Base-by-base conservation (phyloP, 1,140 invertebrate species). In the Zaprionus camerounensis region DNA sequence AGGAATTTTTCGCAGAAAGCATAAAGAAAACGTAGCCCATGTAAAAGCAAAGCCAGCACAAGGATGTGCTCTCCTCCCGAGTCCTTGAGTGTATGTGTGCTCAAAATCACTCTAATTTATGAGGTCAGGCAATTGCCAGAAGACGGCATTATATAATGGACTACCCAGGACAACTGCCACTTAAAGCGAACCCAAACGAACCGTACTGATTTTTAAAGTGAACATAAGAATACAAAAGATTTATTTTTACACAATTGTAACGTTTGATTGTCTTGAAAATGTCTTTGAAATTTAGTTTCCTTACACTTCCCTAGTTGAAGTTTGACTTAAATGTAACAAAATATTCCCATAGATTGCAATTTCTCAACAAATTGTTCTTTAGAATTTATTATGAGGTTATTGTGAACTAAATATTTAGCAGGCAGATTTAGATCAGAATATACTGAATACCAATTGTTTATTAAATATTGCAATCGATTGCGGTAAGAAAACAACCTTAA, bases 1-100 rank as follows among this genome's bases (percentile, higher is more conserved):
- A 92, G 90, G 80, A 91, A 90, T 90, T 90, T 90, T 85, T 83
- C 70, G 71, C 75, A 81, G 61, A 87, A 88, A 58, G 74, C 58
- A 80, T 82, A 69, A 71, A 72, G 67, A 69, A 82, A 71, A 64
- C 59, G 38, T 53, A 59, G 53, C 36, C 3, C 38, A 67, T 62
- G 56, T 11, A 11, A 34, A 34, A 34, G 38, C 72, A 5, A 64
- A 78, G 51, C 53, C 71, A 46, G 71, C 68, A 59, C 68, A 71
- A 76, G 61, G 53, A 71, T 75, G 66, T 69, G 34, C 41, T 56
- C 71, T 56, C 36, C 58, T 70, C 13, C 46, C 24, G 15, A 46
- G 41, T 46, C 41, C 56, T 57, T 58, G 17, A 44, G 5, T 51
- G 38, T 22, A 9, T 7, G 34, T 41, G 51, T 75, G 46, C 36